These are phyloP conservation scores for Cabera pusaria DNA, from an alignment of 2,888 invertebrate species.

Conservation along the genomic window DNA sequence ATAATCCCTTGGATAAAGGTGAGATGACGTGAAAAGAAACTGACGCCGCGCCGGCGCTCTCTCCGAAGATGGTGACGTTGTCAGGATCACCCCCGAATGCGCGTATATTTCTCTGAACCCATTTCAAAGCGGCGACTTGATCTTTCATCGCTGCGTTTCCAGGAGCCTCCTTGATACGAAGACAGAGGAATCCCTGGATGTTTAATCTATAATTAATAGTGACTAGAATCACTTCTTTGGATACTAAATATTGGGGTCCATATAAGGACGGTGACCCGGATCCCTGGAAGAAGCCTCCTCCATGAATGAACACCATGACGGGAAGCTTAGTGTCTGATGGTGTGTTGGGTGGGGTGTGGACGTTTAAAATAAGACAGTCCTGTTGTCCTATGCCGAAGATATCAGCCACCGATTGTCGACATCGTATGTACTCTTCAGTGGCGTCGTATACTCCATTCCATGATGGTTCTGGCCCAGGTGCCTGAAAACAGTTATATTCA, in stretches of 20 bases:
- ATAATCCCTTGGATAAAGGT: slow-evolving; percentile 64
- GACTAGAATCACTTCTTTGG: slow-evolving; percentile 61
- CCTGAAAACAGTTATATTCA: slow-evolving; percentile 44
- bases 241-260: slow-evolving; percentile 60
- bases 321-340: slow-evolving; percentile 41
- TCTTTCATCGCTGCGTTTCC: slow-evolving; percentile 69
- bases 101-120: slow-evolving; percentile 58
- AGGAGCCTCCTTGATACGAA: slow-evolving; percentile 63
- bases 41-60: slow-evolving; percentile 65
- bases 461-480: slow-evolving; percentile 56
- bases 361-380: slow-evolving; percentile 60
- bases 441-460: slow-evolving; percentile 65
- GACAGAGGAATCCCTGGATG: slow-evolving; percentile 62
- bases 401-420: slow-evolving; percentile 47
- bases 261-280: slow-evolving; percentile 51
- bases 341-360: slow-evolving; percentile 53
- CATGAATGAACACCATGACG: slow-evolving; percentile 71
- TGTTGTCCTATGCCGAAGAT: slow-evolving; percentile 41
- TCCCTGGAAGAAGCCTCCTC: slow-evolving; percentile 65
- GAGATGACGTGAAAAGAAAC: slow-evolving; percentile 64
- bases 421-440: slow-evolving; percentile 54
- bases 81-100: slow-evolving; percentile 63
- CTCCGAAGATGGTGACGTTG: slow-evolving; percentile 65
- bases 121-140: slow-evolving; percentile 61
- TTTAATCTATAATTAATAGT: slow-evolving; percentile 67